Conservation (phyloP, 2,888 invertebrate genomes). For the Polyploca ridens region DNA sequence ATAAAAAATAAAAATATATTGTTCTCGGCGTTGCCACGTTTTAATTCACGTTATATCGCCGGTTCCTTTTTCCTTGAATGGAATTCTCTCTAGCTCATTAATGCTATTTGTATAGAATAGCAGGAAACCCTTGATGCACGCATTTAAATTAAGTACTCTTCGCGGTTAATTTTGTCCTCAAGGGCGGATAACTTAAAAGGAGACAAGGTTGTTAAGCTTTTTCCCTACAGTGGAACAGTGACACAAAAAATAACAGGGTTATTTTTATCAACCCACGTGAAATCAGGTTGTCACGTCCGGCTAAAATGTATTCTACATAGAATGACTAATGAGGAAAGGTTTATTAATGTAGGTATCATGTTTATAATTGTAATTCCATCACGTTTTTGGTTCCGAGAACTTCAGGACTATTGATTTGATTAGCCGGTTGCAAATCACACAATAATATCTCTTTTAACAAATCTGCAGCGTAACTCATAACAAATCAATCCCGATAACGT, state of each 20-base stretch:
- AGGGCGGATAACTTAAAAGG: not conserved
- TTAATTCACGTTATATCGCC: too few relatives aligned
- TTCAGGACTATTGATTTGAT: not conserved
- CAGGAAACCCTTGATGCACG: too few relatives aligned
- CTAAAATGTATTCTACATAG: not conserved
- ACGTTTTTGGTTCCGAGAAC: too few relatives aligned
- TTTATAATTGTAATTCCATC: not conserved
- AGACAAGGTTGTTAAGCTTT: not conserved
- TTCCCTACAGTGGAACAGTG: not conserved
- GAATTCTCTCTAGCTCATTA: too few relatives aligned
- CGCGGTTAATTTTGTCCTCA: not conserved
- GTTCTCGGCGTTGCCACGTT: too few relatives aligned
- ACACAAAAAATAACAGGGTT: not conserved
- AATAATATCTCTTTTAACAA: not conserved
- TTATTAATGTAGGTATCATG: too few relatives aligned
- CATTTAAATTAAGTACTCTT: too few relatives aligned
- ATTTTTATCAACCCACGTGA: not conserved
- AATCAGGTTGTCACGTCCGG: not conserved
- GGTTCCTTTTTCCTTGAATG: too few relatives aligned
- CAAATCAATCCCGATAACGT: not conserved
- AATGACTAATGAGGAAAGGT: too few relatives aligned
- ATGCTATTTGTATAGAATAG: too few relatives aligned
- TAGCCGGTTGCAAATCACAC: not conserved
- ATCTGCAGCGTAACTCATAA: not conserved
- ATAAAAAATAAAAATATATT: too few relatives aligned